Evolutionary conservation across 2,888 invertebrate species (phyloP), one percentile per base, ranked within the genome.

Genomic region (Hemithea aestivaria): DNA sequence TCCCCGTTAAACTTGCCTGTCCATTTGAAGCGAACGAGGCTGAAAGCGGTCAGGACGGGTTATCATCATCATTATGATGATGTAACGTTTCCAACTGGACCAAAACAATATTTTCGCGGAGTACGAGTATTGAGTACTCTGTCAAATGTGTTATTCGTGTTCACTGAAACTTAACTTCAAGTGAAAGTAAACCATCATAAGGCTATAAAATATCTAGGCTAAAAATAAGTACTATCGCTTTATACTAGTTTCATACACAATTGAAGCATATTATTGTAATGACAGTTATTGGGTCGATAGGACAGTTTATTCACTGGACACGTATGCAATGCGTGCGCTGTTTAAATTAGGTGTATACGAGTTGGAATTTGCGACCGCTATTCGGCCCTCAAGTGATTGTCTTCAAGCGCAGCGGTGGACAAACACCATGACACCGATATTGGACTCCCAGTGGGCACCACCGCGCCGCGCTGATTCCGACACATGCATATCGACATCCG

Each of bases 351-450:
- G 16, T 16, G 5, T 16, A 16, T 16, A 85, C 84, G 84, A 83
- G 79, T 67, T 76, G 85, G 87, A 82, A 85, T 87, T 81, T 57
- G 83, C 75, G 77, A 81, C 87, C 87, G 87, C 87, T 87, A 87
- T 76, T 76, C 72, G 81, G 80, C 73, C 80, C 80, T 75, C 67
- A 57, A 54, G 65, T 54, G 62, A 51, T 32, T 54, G 54, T 56
- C 47, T 43, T 39, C 34, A 30, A 48, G 54, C 61, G 66, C 71
- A 69, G 61, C 63, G 68, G n/a, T 16, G 16, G 5, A 16, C 16
- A 16, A 67, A 66, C 70, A 68, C 68, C 64, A 69, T 84, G 85
- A 81, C 84, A 84, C 79, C 73, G 58, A 83, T 84, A 74, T 54
- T 52, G 53, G 56, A 55, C 69, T 79, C 82, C 80, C 80, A 73